Evolutionary conservation across 2,113 vertebrate species (phyloP).

Genomic region (Caranx melampygus): DNA sequence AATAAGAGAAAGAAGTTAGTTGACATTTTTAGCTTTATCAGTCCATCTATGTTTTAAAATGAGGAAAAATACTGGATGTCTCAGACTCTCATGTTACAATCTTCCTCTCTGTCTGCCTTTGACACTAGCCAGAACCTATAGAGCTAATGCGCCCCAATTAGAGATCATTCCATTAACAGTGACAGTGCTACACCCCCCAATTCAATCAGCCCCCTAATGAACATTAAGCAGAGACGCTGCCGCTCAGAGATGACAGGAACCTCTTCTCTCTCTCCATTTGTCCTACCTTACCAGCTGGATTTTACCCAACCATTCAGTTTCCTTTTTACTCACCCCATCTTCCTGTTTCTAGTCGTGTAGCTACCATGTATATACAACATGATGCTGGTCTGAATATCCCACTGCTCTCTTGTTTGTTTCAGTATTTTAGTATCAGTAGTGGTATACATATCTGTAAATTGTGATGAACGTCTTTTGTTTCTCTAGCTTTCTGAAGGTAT

Average conservation of each 20-base stretch:
- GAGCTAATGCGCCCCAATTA: slow-evolving; percentile 75
- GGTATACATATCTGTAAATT: slow-evolving; percentile 25
- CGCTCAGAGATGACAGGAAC: slow-evolving; percentile 58
- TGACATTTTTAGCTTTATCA: slow-evolving; percentile 1
- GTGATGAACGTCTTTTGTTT: slow-evolving; percentile 26
- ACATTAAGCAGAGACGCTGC: slow-evolving; percentile 75
- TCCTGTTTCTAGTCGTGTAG: not conserved
- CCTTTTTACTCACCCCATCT: not conserved
- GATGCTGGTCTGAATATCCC: slow-evolving; percentile 12
- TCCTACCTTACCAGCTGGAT: not conserved
- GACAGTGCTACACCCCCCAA: slow-evolving; percentile 80
- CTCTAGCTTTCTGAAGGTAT: slow-evolving; percentile 42
- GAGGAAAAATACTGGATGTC: slow-evolving; percentile 4
- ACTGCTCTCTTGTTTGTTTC: slow-evolving; percentile 18
- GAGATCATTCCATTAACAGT: slow-evolving; percentile 80
- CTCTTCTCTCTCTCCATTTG: slow-evolving; percentile 29
- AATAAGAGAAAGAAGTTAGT: not conserved
- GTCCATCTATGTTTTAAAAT: not conserved
- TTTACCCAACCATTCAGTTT: slow-evolving; percentile 7
- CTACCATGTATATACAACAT: not conserved
- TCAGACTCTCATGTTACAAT: slow-evolving; percentile 9
- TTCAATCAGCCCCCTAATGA: slow-evolving; percentile 78
- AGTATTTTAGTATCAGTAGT: slow-evolving; percentile 7
- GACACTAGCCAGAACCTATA: slow-evolving; percentile 71
- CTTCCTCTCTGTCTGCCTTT: slow-evolving; percentile 58